These are phyloP conservation scores for Drosophila diplacantha DNA, from an alignment of 2,888 invertebrate species.

Conservation along the genomic window DNA sequence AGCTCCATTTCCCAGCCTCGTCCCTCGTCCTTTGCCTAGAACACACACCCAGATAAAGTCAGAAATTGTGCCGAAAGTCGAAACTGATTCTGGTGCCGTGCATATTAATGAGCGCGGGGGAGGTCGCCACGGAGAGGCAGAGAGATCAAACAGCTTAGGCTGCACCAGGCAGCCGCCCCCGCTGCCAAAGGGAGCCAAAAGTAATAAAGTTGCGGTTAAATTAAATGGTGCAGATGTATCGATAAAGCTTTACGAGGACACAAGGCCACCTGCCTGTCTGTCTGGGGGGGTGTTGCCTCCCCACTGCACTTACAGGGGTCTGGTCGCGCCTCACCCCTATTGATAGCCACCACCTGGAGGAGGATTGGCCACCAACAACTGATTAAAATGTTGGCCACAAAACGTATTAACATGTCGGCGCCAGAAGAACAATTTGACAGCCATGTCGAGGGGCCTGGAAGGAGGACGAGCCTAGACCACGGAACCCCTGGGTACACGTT, in stretches of 20 bases:
- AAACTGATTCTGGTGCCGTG: constrained; percentile 66
- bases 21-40: not conserved
- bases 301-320: constrained; percentile 10
- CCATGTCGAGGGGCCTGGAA: not conserved
- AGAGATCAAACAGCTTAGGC: constrained; percentile 40
- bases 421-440: constrained; percentile 47
- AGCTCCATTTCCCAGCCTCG: not conserved
- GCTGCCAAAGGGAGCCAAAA: constrained; percentile 42
- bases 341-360: not conserved
- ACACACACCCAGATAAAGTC: constrained; percentile 49
- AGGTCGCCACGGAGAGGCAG: not conserved
- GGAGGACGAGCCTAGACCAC: constrained; percentile 9
- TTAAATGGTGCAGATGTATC: constrained; percentile 70
- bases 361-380: constrained; percentile 36
- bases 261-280: not conserved
- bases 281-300: not conserved
- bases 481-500: constrained; percentile 28
- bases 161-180: not conserved
- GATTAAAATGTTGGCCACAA: constrained; percentile 65
- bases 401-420: constrained; percentile 67
- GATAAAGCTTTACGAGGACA: constrained; percentile 50
- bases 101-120: constrained; percentile 61
- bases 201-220: constrained; percentile 70
- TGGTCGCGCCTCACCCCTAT: too few species aligned
- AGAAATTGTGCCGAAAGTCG: constrained; percentile 67